Conservation (phyloP, 2,797 vertebrate species). For the Distichodus sexfasciatus region DNA sequence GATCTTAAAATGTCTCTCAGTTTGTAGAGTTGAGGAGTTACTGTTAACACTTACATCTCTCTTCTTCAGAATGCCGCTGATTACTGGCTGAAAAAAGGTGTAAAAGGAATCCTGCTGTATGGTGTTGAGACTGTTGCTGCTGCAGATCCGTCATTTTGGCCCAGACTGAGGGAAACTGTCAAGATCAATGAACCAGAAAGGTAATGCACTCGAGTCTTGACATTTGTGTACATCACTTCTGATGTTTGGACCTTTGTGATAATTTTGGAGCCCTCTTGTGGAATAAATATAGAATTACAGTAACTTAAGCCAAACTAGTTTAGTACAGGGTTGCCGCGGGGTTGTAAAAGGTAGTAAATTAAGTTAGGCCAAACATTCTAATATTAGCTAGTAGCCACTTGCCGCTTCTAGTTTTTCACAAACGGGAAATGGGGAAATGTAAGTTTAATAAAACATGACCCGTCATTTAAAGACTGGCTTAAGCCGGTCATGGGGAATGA, state of each 20-base stretch:
- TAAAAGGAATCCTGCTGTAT: constrained; percentile 80
- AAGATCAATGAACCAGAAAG: constrained; percentile 62
- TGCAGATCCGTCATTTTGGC: constrained; percentile 56
- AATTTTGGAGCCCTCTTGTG: constrained; percentile 9
- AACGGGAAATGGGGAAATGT: too few relatives aligned
- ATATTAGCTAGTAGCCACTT: too few relatives aligned
- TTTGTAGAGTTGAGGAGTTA: neutral
- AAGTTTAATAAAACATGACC: too few relatives aligned
- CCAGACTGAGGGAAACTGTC: constrained; percentile 61
- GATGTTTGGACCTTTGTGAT: neutral
- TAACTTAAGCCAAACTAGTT: too few relatives aligned
- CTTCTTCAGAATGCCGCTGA: constrained; percentile 73
- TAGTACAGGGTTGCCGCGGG: too few relatives aligned
- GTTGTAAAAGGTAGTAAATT: too few relatives aligned
- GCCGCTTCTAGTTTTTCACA: too few relatives aligned
- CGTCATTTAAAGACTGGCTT: too few relatives aligned
- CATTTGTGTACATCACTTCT: neutral
- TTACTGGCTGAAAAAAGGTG: constrained; percentile 75
- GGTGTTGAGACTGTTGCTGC: constrained; percentile 64
- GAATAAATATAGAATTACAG: too few relatives aligned
- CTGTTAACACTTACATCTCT: neutral
- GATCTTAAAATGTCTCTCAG: neutral
- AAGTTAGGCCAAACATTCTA: too few relatives aligned
- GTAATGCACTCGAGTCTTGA: constrained; percentile 50
- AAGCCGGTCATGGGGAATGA: too few relatives aligned